phyloP scores from a whole-genome alignment of 2,888 invertebrate species.

The Diarsia dahlii region DNA sequence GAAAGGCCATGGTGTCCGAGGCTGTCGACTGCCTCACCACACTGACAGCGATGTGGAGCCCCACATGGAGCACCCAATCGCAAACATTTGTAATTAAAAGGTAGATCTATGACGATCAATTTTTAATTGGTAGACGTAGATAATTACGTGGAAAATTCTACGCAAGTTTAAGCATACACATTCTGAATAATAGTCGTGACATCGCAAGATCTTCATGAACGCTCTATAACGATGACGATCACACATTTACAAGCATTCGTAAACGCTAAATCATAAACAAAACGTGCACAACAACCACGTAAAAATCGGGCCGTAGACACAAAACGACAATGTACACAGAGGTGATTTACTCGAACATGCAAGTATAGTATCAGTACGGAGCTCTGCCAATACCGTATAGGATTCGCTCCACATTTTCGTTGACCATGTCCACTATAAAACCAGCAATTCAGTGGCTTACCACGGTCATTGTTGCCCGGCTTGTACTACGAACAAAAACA shows the following conservation, averaged over 20 bases:
- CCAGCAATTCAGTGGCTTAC: slow-evolving; percentile 65
- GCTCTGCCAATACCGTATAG: slow-evolving; percentile 63
- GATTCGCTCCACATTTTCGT: slow-evolving; percentile 62
- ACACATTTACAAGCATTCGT: not conserved
- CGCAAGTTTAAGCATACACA: not conserved
- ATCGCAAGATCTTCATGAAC: not conserved
- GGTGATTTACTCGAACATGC: slow-evolving; percentile 53
- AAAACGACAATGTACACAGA: slow-evolving; percentile 34
- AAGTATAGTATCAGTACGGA: slow-evolving; percentile 57
- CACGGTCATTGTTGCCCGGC: slow-evolving; percentile 56
- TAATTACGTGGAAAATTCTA: not conserved
- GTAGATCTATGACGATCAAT: not conserved
- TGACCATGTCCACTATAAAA: slow-evolving; percentile 65
- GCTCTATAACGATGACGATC: not conserved
- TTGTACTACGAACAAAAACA: slow-evolving; percentile 63
- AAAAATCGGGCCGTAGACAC: slow-evolving; percentile 36
- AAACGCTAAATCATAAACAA: slow-evolving; percentile 7
- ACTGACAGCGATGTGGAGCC: too few relatives aligned
- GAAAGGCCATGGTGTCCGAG: too few relatives aligned
- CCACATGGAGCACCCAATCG: too few relatives aligned
- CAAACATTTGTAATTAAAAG: not conserved
- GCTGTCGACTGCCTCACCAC: too few relatives aligned
- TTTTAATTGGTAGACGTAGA: not conserved
- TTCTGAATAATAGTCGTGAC: not conserved
- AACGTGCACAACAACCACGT: not conserved